phyloP scores from a whole-genome alignment of 2,113 vertebrate species.

The Parus major region DNA sequence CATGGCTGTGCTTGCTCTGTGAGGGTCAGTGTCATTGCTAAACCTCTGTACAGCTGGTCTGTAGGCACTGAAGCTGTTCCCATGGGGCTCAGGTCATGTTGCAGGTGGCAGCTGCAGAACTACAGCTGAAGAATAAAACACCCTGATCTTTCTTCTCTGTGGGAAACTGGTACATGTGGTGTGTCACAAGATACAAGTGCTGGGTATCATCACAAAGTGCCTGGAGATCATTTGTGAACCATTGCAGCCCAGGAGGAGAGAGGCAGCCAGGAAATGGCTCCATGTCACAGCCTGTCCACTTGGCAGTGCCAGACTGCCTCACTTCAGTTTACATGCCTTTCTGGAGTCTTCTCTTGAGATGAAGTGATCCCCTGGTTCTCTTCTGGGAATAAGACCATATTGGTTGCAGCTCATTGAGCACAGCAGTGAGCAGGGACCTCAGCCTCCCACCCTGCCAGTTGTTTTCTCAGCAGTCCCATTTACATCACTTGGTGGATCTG shows the following conservation, averaged over 20 bases:
- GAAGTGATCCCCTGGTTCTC: neutral
- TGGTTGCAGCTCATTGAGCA: neutral
- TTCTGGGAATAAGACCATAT: neutral
- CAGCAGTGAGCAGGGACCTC: neutral
- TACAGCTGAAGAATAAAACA: neutral
- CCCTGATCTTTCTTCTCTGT: neutral
- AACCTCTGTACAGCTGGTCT: fast-evolving
- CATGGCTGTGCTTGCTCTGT: fast-evolving
- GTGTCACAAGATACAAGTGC: neutral
- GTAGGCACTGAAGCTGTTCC: neutral
- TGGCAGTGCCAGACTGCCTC: neutral
- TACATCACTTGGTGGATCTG: neutral
- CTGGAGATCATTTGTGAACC: neutral
- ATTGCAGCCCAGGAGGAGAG: neutral
- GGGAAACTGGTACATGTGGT: neutral
- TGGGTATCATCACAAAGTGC: neutral
- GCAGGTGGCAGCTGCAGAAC: neutral
- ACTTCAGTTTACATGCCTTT: neutral
- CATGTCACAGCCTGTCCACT: neutral
- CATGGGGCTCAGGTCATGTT: neutral
- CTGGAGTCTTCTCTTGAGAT: neutral
- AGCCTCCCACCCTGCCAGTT: neutral
- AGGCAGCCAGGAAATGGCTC: neutral
- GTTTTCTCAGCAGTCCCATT: neutral
- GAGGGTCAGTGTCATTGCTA: fast-evolving